phyloP scores from a whole-genome alignment of 1,140 invertebrate species.

The Glomeris maerens region DNA sequence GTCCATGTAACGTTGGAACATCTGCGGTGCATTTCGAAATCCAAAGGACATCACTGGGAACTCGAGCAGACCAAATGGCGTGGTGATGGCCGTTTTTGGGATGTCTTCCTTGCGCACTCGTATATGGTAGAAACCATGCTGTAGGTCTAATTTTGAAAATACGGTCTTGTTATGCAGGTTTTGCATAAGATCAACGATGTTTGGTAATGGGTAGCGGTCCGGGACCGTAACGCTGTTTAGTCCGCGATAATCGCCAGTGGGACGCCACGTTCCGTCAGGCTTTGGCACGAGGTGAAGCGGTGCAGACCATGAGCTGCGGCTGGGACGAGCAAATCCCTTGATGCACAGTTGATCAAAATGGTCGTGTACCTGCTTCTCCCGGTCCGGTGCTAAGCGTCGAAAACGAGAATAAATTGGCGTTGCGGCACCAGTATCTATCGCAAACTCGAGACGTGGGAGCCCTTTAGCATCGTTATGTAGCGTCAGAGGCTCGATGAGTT shows the following conservation, averaged over 20 bases:
- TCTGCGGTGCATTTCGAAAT: slow-evolving; percentile 23
- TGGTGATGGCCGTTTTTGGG: slow-evolving; percentile 19
- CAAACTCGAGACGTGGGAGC: too few relatives aligned
- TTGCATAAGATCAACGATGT: slow-evolving; percentile 16
- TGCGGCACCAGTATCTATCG: too few relatives aligned
- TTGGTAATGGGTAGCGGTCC: slow-evolving; percentile 21
- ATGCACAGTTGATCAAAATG: too few relatives aligned
- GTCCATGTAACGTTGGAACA: slow-evolving; percentile 16
- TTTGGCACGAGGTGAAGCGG: slow-evolving; percentile 22
- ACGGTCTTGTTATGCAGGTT: slow-evolving; percentile 6
- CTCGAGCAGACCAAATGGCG: slow-evolving; percentile 23
- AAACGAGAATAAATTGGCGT: too few relatives aligned
- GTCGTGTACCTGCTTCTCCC: background rate
- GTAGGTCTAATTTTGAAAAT: slow-evolving; percentile 18
- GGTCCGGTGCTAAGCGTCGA: too few relatives aligned
- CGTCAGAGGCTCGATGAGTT: too few relatives aligned
- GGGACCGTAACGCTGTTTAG: slow-evolving; percentile 20
- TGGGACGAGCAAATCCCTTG: too few relatives aligned
- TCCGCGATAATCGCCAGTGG: slow-evolving; percentile 21
- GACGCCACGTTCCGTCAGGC: slow-evolving; percentile 17
- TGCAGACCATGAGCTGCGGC: too few relatives aligned
- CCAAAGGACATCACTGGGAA: slow-evolving; percentile 25
- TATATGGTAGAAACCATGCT: slow-evolving; percentile 13
- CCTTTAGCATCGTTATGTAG: background rate
- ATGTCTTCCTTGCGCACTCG: slow-evolving; percentile 10